These are phyloP conservation scores for Pipistrellus kuhlii DNA, from an alignment of 2,797 vertebrate genomes.

Conservation along the genomic window DNA sequence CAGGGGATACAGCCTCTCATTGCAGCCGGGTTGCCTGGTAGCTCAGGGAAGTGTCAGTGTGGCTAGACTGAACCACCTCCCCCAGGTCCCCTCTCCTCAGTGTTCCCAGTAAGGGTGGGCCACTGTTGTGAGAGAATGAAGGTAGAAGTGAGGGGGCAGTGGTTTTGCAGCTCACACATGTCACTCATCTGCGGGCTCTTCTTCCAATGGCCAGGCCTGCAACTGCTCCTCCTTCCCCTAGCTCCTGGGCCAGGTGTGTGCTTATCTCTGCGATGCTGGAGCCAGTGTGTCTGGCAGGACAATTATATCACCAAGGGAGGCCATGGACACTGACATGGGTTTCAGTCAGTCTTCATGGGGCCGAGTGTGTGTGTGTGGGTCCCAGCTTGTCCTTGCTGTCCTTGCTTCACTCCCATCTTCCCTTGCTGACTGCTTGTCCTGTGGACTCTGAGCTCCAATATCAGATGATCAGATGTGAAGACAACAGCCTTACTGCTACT, in stretches of 20 bases:
- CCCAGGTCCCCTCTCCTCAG: not conserved
- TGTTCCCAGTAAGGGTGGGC: not conserved
- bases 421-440: not conserved
- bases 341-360: not conserved
- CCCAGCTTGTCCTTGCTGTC: not conserved
- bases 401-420: not conserved
- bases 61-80: not conserved
- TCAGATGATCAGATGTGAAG: not conserved
- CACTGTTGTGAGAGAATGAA: not conserved
- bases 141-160: not conserved
- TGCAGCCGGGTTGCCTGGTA: not conserved
- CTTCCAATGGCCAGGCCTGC: not conserved
- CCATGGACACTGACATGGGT: fast-evolving
- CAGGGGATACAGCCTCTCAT: not conserved
- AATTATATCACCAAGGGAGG: not conserved
- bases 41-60: not conserved
- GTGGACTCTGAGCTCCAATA: not conserved
- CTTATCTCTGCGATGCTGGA: not conserved
- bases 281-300: not conserved
- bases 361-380: fast-evolving
- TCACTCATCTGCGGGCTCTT: not conserved
- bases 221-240: not conserved
- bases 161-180: not conserved
- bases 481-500: not conserved
- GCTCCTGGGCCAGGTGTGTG: not conserved